Conservation (phyloP, 2,797 vertebrate species). For the Silurus lanzhouensis region DNA sequence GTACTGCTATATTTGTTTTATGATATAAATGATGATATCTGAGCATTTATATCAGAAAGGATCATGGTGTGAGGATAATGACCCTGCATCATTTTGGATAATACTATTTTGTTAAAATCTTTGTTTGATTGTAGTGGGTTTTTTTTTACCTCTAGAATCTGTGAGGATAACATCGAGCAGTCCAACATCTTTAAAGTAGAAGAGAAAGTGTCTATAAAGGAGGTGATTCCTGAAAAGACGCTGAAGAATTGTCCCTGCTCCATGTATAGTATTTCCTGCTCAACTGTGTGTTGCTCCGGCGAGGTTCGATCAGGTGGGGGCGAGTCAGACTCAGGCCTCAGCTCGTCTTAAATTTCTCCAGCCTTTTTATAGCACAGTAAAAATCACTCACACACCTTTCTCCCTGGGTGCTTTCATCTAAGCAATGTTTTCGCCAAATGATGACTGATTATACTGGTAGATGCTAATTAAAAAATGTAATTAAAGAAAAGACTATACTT, state of each 20-base stretch:
- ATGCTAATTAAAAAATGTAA: background rate
- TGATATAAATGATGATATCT: background rate
- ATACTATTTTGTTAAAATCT: background rate
- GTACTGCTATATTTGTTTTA: background rate
- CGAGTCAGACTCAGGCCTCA: constrained; percentile 74
- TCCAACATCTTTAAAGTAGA: constrained; percentile 93
- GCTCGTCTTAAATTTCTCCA: constrained; percentile 68
- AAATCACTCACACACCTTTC: constrained; percentile 1
- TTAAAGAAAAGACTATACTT: background rate
- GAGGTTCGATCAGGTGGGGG: constrained; percentile 58
- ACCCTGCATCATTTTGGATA: background rate
- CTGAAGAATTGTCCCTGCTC: constrained; percentile 83
- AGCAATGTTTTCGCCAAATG: constrained; percentile 15
- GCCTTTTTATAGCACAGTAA: constrained; percentile 10
- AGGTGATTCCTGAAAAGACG: constrained; percentile 84
- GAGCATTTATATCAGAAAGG: background rate
- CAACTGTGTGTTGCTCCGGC: constrained; percentile 66
- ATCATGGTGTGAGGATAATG: background rate
- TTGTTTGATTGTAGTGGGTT: background rate
- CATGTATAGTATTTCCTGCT: constrained; percentile 80
- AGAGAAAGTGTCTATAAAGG: constrained; percentile 86
- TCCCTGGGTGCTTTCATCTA: background rate
- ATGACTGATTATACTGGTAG: background rate
- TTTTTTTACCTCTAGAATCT: constrained; percentile 78
- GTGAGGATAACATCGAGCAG: constrained; percentile 86